Evolutionary conservation across 2,797 vertebrate genomes (phyloP), one percentile per base, ranked within the genome.

Genomic region (Sciurus carolinensis): DNA sequence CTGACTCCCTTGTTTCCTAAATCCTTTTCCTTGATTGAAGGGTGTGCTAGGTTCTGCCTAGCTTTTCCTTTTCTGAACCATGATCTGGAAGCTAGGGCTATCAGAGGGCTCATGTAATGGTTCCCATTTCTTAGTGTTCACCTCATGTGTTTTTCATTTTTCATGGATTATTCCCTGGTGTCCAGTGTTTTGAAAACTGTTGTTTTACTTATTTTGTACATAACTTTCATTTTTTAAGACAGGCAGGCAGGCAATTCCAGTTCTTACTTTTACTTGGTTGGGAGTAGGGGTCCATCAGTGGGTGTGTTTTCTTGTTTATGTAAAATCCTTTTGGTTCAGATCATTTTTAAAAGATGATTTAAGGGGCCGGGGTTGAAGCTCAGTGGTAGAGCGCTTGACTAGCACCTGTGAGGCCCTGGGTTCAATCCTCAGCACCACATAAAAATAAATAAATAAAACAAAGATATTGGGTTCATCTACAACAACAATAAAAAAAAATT

Each of bases 331-430:
- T 64, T 92, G 33, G 13, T 85, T n/a, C 77, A 12, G 17, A 84
- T 92, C 22, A 81, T 76, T 93, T 95, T 94, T 66, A 52, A 62
- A 62, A 72, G 17, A 90, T 50, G 10, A 39, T 59, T 47, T 85
- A 89, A 64, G 7, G 44, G 44, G 44, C 44, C 9, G 44, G 44
- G 44, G 44, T 47, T 47, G 44, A 47, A 47, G 44, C 44, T 47
- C 44, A 47, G 44, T 47, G 9, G 44, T 47, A 47, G 44, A 47
- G 44, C 44, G 9, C 44, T 47, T 47, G 44, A 7, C 44, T 47
- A 47, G 44, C 44, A 47, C 44, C 7, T 47, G 44, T 47, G 7
- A 47, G 44, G 9, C 44, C 44, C 44, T 47, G 44, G 44, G 44
- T 47, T 47, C 9, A 5, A 47, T 47, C 44, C 44, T 47, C 44